Evolutionary conservation across 2,113 vertebrate species (phyloP), one percentile per base, ranked within the genome.

Genomic region (Heterotilapia buettikoferi): DNA sequence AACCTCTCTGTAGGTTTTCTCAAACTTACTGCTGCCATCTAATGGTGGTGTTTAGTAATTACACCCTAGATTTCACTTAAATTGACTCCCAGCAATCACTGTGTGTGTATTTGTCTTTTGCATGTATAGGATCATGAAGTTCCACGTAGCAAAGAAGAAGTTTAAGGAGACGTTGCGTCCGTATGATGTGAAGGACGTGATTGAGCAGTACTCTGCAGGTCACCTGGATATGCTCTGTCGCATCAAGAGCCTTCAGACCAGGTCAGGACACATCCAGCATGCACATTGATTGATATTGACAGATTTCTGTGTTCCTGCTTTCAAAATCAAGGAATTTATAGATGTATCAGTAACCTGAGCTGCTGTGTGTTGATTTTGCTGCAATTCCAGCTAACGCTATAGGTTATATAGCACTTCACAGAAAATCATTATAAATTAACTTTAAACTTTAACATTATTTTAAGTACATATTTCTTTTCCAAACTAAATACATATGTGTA

Each of bases 131-230:
- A 99, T 99, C 92, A 99, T 99, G 98, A 99, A 98, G 94, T 99
- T 99, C 92, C 98, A 99, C 6, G 98, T 99, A 82, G 98, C 99
- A 86, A 99, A 99, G 94, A 97, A 98, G 88, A 99, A 99, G 94
- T 99, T 99, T 92, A 99, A 99, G 94, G 98, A 99, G 96, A 99
- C 98, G 0, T 82, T 99, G 87, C 97, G 98, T 63, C 98, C 99
- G 0, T 99, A 99, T 45, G 99, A 99, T 82, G 99, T 99, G 89
- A 99, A 99, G 95, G 99, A 99, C 90, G 99, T 99, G 61, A 99
- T 99, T 80, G 98, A 99, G 95, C 99, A 99, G 92, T 99, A 99
- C 95, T 99, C 99, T 33, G 98, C 99, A 31, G 99, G 98, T 85
- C 98, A 99, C 61, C 96, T 99, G 92, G 99, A 99, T 95, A 99